These are phyloP conservation scores for Actenoides hombroni DNA, from an alignment of 2,113 vertebrate genomes.

Conservation along the genomic window DNA sequence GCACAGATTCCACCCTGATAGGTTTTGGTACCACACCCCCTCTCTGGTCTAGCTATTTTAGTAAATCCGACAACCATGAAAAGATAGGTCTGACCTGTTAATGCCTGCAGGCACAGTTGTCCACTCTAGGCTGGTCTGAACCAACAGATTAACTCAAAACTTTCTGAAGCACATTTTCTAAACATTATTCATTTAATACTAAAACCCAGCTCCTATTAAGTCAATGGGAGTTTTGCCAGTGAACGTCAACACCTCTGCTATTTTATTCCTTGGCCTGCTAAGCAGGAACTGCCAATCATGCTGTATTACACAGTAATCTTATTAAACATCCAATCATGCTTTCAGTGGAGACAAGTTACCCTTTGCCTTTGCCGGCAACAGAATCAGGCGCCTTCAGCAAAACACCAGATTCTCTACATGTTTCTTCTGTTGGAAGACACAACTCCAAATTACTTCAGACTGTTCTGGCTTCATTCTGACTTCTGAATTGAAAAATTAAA, in stretches of 20 bases:
- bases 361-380: neutral
- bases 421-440: neutral
- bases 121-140: constrained; percentile 3
- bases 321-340: neutral
- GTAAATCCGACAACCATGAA: neutral
- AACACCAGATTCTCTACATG: neutral
- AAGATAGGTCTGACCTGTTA: neutral
- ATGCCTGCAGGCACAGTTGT: neutral
- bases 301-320: neutral
- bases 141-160: neutral
- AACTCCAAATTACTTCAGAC: neutral
- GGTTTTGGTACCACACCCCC: neutral
- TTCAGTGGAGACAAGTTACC: neutral
- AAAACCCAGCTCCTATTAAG: constrained; percentile 6
- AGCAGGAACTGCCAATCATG: constrained; percentile 36
- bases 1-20: neutral
- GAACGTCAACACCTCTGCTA: neutral
- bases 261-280: constrained; percentile 22
- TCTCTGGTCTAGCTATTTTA: constrained; percentile 23
- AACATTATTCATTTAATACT: neutral
- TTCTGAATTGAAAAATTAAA: neutral
- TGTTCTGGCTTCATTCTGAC: neutral
- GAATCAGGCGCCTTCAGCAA: neutral
- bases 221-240: neutral
- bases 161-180: constrained; percentile 30